Base-by-base conservation (phyloP, 2,797 vertebrate species). In the Diplodus puntazzo region DNA sequence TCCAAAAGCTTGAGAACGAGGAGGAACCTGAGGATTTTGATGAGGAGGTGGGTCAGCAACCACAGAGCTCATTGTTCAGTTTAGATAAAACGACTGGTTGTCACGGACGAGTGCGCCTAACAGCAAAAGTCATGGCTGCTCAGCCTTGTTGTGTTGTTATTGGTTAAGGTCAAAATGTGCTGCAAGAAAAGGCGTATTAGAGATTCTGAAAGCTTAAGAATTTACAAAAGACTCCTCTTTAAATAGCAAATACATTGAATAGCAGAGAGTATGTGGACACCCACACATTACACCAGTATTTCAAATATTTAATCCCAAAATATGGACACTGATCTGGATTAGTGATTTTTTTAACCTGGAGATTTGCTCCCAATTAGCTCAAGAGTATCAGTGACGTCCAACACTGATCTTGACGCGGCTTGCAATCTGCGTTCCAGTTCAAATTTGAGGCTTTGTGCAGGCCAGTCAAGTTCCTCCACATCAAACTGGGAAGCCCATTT, bases 21-120 rank as follows among this genome's bases (percentile, higher is more conserved):
- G 95, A 96, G 79, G 95, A 96, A 55, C 87, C 91, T 0, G 93
- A 95, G 73, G 92, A 95, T 53, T 52, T 75, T 72, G 92, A 94
- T 7, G 94, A 94, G 49, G 95, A 96, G 95, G 95, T 96, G 90
- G 92, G 95, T 95, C 60, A 45, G 17, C 18, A 60, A 18, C 10
- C 27, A 59, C 65, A 45, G n/a, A 43, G 3, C 13, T 73, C 17
- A 10, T 12, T 4, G 3, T 55, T 67, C 17, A 21, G 13, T 55
- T 74, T 21, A 7, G 70, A 46, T 27, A 0, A 27, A 39, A 39
- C 9, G 10, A 13, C n/a, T 49, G 55, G 49, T 59, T 54, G 30
- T 49, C 18, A n/a, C 43, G 65, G 43, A 43, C 57, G 11, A 30
- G 18, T 16, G 17, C 30, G 30, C 10, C 20, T 23, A 20, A 42